These are phyloP conservation scores for Helicoverpa zea DNA, from an alignment of 1,140 invertebrate species.

Conservation along the genomic window DNA sequence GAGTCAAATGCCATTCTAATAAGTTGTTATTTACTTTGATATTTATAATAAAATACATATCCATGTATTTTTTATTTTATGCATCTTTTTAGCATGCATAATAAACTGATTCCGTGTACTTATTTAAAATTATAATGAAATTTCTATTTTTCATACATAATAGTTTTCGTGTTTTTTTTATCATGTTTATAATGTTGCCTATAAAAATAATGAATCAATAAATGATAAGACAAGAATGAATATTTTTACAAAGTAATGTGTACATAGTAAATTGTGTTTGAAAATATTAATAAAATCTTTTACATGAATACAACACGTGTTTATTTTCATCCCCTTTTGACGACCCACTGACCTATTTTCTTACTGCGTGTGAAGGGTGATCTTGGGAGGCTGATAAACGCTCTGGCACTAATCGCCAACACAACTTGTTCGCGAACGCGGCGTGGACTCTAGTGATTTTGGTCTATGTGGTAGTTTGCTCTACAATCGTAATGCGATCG, in stretches of 20 bases:
- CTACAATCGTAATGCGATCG: too few relatives aligned
- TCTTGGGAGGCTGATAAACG: too few relatives aligned
- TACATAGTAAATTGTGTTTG: constrained; percentile 84
- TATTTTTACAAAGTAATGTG: constrained; percentile 86
- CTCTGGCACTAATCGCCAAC: too few relatives aligned
- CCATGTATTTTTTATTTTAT: constrained; percentile 48
- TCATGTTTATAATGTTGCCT: constrained; percentile 82
- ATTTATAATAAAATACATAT: constrained; percentile 53
- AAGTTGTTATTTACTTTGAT: constrained; percentile 59
- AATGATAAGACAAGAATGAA: constrained; percentile 83
- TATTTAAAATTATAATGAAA: constrained; percentile 79
- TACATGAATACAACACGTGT: constrained; percentile 59
- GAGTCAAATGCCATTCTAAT: constrained; percentile 60
- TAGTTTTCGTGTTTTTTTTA: constrained; percentile 75
- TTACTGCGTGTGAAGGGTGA: too few relatives aligned
- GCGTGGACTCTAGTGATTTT: too few relatives aligned
- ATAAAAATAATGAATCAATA: constrained; percentile 82
- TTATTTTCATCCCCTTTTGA: too few relatives aligned
- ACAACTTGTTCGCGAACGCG: too few relatives aligned
- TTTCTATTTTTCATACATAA: constrained; percentile 74
- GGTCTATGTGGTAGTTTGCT: too few relatives aligned
- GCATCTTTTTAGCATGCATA: constrained; percentile 59
- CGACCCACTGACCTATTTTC: too few relatives aligned
- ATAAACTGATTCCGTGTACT: constrained; percentile 74
- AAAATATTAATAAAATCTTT: constrained; percentile 85